phyloP scores from a whole-genome alignment of 2,797 vertebrate species.

The Lateolabrax maculatus region DNA sequence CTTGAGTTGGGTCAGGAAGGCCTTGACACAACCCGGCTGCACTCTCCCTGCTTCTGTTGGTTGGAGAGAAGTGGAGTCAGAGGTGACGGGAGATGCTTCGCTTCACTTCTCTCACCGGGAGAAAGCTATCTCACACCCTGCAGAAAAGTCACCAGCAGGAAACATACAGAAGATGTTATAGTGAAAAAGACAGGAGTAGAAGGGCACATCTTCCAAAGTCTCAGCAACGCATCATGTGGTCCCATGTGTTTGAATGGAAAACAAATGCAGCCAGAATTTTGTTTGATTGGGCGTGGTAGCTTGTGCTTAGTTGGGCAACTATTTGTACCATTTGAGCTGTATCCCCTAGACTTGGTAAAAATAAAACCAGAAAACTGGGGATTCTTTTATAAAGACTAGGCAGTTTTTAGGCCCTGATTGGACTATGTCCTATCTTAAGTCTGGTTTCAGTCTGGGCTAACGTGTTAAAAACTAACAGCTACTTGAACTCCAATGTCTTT shows the following conservation, averaged over 20 bases:
- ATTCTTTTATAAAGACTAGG: not conserved
- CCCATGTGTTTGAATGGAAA: too few relatives aligned
- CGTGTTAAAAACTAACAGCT: too few relatives aligned
- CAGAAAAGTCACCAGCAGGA: not conserved
- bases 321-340: not conserved
- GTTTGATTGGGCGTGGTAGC: not conserved
- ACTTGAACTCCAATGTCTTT: too few relatives aligned
- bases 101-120: conserved; percentile 29
- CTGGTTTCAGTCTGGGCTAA: too few relatives aligned
- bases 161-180: not conserved
- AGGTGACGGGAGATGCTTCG: conserved; percentile 45
- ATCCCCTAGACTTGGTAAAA: too few relatives aligned
- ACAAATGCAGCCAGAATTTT: too few relatives aligned
- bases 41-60: not conserved
- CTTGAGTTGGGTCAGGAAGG: conserved; percentile 8
- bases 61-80: conserved; percentile 22
- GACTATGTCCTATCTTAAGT: too few relatives aligned
- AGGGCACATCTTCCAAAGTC: too few relatives aligned
- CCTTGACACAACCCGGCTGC: not conserved
- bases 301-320: not conserved
- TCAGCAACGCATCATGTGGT: not conserved
- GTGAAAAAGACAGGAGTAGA: not conserved
- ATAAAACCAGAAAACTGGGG: too few relatives aligned
- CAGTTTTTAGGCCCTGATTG: too few relatives aligned
- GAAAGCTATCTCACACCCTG: not conserved